Percentiles rank a stretch among this genome's conserved stretches.
phyloP scores from a whole-genome alignment of 2,797 vertebrate species.

The Anableps anableps region DNA sequence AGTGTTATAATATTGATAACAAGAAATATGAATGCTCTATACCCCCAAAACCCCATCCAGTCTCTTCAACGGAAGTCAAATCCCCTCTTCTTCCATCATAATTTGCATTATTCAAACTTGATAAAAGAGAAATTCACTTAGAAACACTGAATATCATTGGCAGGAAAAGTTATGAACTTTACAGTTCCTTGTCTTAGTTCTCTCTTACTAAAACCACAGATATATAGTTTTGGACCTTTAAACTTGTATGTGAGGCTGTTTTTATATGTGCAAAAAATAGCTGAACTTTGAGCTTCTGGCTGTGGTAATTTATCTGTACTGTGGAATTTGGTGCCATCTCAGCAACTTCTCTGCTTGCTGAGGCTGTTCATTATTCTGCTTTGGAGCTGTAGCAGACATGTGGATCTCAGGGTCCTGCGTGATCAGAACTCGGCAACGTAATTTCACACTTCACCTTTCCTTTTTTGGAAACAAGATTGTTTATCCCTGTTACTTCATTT shows the following conservation, averaged over 20 bases:
- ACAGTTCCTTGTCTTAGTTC: not conserved
- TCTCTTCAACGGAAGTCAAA: too few species aligned
- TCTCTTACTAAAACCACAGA: conserved; percentile 18
- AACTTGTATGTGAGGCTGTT: conserved; percentile 33
- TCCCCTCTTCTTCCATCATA: not conserved
- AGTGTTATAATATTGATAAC: too few species aligned
- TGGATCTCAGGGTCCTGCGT: conserved; percentile 69
- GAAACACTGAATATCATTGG: conserved; percentile 11
- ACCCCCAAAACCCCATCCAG: too few species aligned
- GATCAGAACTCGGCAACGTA: conserved; percentile 43
- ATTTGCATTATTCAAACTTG: not conserved
- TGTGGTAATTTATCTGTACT: conserved; percentile 67
- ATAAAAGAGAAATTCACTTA: not conserved
- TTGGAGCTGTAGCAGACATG: conserved; percentile 50
- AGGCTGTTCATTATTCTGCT: conserved; percentile 71
- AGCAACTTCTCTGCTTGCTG: conserved; percentile 59
- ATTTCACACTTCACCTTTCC: too few species aligned
- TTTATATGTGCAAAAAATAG: conserved; percentile 61
- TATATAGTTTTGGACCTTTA: conserved; percentile 31
- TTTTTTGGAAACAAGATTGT: not conserved
- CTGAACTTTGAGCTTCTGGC: conserved; percentile 70
- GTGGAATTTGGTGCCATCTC: conserved; percentile 58
- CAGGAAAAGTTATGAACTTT: conserved; percentile 6
- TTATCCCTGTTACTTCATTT: not conserved
- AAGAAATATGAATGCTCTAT: too few species aligned